Base-by-base conservation (phyloP, 2,113 vertebrate genomes). In the Saguinus midas region DNA sequence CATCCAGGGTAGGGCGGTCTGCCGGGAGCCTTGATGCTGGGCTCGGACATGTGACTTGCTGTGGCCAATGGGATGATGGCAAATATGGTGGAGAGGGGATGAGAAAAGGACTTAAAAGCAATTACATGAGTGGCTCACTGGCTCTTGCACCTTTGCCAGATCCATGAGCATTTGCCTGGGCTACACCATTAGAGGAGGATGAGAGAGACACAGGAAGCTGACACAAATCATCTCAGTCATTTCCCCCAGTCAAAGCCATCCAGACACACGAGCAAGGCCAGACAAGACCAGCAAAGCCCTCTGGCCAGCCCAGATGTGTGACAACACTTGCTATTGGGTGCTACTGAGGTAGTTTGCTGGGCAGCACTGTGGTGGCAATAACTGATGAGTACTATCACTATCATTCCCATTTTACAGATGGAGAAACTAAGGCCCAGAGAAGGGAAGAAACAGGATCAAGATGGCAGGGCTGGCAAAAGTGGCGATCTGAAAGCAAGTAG, bases 351-450 rank as follows among this genome's bases (percentile, higher is more conserved):
- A 18, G 78, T 80, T 40, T 2, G 17, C 61, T 1, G 32, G 64
- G 57, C 43, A 29, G 55, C 37, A 12, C 1, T 8, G 4, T 0
- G 11, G 27, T 5, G 17, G 45, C 61, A n/a, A 10, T 5, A 64
- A 50, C 29, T 0, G 23, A 50, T 0, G 18, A 32, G 35, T 17
- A 1, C 75, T 13, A 3, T 2, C 0, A 0, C 35, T 55, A 13
- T 48, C 35, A 1, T 18, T 16, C n/a, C 68, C 80, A 6, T 29
- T 50, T 40, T 10, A 82, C 2, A 32, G 37, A 45, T 29, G 1
- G 40, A 61, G 57, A 94, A 68, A 87, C 35, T 0, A 14, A 72
- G 66, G 79, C 48, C 32, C 48, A 23, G 52, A 61, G n/a, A 6
- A 13, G 29, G 7, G 4, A 50, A 12, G 75, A 29, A 6, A 48